These are phyloP conservation scores for Lophotriccus pileatus DNA, from an alignment of 2,797 vertebrate genomes.

Conservation along the genomic window DNA sequence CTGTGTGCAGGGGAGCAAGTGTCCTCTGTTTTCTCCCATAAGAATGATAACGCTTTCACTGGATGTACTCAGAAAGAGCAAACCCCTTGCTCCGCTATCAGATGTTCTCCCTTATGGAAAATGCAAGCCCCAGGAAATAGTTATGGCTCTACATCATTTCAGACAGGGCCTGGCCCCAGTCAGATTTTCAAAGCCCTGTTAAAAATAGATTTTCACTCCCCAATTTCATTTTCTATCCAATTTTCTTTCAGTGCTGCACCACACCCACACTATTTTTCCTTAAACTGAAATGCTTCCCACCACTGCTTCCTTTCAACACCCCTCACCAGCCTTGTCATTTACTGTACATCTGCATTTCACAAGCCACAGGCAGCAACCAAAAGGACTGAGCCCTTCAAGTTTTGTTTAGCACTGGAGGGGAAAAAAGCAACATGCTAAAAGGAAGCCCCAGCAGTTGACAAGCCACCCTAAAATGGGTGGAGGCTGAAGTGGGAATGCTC, in stretches of 20 bases:
- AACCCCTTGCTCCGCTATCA: slow-evolving; percentile 27
- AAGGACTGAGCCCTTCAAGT: not conserved
- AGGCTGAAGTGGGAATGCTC: not conserved
- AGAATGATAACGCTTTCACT: not conserved
- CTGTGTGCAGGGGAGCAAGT: not conserved
- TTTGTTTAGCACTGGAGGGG: not conserved
- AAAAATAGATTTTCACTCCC: slow-evolving; percentile 36
- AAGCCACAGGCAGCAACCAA: not conserved
- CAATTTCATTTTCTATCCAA: slow-evolving; percentile 2
- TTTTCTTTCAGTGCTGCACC: slow-evolving; percentile 1
- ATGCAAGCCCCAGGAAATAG: slow-evolving; percentile 21
- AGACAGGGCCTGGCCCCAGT: not conserved
- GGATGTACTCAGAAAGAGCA: not conserved
- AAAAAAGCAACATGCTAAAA: not conserved
- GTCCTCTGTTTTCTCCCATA: not conserved
- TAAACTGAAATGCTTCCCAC: not conserved
- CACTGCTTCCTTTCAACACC: slow-evolving; percentile 8
- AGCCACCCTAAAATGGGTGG: not conserved
- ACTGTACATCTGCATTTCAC: slow-evolving; percentile 19
- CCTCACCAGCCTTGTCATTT: not conserved
- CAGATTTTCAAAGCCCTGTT: slow-evolving; percentile 16
- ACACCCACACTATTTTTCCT: slow-evolving; percentile 2
- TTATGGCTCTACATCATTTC: slow-evolving; percentile 28
- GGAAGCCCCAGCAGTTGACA: not conserved
- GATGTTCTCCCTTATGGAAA: slow-evolving; percentile 26